Conservation (phyloP, 1,140 invertebrate species). For the Asbolus verrucosus region DNA sequence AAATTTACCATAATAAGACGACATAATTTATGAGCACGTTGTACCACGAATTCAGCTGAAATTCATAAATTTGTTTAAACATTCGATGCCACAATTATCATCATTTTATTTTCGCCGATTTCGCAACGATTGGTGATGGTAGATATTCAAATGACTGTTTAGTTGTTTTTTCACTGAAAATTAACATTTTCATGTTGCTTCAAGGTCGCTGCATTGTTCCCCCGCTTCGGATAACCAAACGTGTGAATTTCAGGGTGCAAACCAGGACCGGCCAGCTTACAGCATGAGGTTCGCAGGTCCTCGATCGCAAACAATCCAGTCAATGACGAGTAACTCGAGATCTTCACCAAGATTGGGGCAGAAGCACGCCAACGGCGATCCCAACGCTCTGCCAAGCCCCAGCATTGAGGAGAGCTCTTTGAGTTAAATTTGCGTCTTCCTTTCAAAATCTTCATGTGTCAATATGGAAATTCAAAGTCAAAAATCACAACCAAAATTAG, state of each 20-base stretch:
- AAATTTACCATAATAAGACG: no score
- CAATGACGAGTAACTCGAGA: slow-evolving; percentile 67
- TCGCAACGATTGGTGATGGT: no score
- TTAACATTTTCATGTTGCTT: no score
- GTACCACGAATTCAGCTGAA: no score
- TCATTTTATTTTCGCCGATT: no score
- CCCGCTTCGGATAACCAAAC: neutral
- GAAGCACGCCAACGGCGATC: slow-evolving; percentile 66
- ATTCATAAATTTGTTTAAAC: no score
- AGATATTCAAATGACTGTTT: no score
- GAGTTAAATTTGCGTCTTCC: slow-evolving; percentile 58
- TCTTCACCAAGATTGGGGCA: slow-evolving; percentile 56
- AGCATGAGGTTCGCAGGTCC: slow-evolving; percentile 66
- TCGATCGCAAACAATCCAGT: slow-evolving; percentile 68
- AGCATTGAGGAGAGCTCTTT: slow-evolving; percentile 66
- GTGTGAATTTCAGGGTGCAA: slow-evolving; percentile 52
- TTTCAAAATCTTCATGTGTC: neutral
- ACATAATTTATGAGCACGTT: no score
- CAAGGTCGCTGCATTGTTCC: neutral
- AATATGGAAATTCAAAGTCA: slow-evolving; percentile 31
- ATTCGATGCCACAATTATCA: no score
- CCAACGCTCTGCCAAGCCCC: slow-evolving; percentile 63
- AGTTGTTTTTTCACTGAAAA: no score
- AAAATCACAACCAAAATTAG: slow-evolving; percentile 23
- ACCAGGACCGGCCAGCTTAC: slow-evolving; percentile 61